Base-by-base conservation (phyloP, 2,888 invertebrate genomes). In the Nymphalis c-album region DNA sequence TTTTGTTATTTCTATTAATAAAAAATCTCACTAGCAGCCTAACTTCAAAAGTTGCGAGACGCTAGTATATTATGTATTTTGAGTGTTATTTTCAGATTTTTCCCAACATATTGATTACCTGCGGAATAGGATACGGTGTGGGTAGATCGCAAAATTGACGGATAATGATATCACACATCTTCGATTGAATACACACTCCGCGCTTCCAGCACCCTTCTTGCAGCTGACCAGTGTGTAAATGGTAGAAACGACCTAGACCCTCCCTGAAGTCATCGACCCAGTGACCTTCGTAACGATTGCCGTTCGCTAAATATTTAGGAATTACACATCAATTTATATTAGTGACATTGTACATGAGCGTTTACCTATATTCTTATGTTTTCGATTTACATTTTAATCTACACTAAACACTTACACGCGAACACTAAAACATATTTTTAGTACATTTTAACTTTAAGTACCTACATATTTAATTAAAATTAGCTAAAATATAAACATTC, bases 261-360 rank as follows among this genome's bases (percentile, higher is more conserved):
- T 94, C 87, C 77, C 94, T 94, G 64, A 86, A 74, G 72, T 94
- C 93, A 7, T 85, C 76, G 46, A 84, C 77, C 93, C 95, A 95
- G 67, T 92, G 78, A 0, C 95, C 96, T 84, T 95, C 95, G 78
- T 94, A 95, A 60, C 95, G 89, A 76, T 94, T 94, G 4, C 94
- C 94, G 77, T 94, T 93, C 51, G 78, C 94, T 93, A 74, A 20
- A 68, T 61, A 67, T 47, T 40, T 13, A 40, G 40, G 10, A 40
- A 40, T 40, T 40, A 10, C 40, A 40, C 4, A 13, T 40, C 13
- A 40, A 40, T 40, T 13, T 40, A 40, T 10, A 40, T 13, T 40
- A 10, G 10, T 40, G 7, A 40, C 2, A 40, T 40, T 10, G 10
- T 40, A 10, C 35, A 40, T 40, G n/a, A n/a, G 18, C n/a, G 8